Base-by-base conservation (phyloP, 2,888 invertebrate genomes). In the Xestia c-nigrum region DNA sequence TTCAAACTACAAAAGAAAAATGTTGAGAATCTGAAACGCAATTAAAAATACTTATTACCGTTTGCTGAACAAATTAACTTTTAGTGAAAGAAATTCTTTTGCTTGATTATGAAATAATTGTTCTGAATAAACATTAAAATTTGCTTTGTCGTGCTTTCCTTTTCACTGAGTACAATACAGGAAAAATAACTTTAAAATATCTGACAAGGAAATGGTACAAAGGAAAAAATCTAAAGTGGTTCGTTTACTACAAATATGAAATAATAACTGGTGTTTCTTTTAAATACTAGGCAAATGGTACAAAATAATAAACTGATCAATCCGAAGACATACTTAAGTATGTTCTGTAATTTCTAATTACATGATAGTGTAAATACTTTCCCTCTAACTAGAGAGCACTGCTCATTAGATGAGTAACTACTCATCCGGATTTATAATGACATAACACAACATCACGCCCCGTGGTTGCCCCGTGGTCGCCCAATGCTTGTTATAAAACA, bases 41-140 rank as follows among this genome's bases (percentile, higher is more conserved):
- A 80, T 80, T 80, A 74, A 19, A 79, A 52, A 72, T 46, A 46
- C 50, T 68, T 74, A 38, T 68, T 52, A 21, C 63, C 74, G 38
- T 59, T 79, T 55, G 24, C 43, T 50, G 57, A 46, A 50, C 63
- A 64, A 79, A 64, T 50, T n/a, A 46, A 55, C 46, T 38, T 67
- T 64, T 78, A 38, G 24, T 64, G 0, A 68, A 79, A 63, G 6
- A 9, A 43, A 46, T 24, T 38, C 4, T 38, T 24, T 43, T 3
- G 14, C 24, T 46, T 59, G 24, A 69, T 52, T 65, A 75, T 59
- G 10, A 69, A 74, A 69, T 69, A 40, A 59, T 55, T 55, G 9
- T n/a, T 65, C 38, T 24, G 47, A 38, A 75, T 40, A 46, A 52
- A 46, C 24, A 24, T 1, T 19, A 31, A 31, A 24, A 6, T 65